Conservation (phyloP, 2,797 vertebrate species). For the Semotilus atromaculatus region DNA sequence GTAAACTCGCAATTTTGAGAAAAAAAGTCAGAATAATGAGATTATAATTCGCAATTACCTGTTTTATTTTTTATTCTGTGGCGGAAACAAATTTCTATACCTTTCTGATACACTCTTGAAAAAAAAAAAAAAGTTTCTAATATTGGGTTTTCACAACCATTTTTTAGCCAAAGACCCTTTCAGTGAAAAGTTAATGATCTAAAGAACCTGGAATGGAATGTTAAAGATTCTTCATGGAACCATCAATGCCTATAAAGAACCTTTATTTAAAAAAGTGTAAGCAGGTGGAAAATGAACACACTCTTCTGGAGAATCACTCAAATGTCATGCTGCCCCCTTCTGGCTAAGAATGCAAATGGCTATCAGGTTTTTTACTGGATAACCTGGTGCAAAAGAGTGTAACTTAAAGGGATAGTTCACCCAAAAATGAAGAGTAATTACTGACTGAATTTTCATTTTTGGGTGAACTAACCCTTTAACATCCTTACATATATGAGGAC, state of each 20-base stretch:
- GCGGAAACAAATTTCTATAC: too few species aligned
- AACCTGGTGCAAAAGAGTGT: neutral
- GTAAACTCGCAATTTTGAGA: too few species aligned
- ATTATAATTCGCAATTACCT: too few species aligned
- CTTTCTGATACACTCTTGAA: neutral
- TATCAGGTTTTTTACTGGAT: neutral
- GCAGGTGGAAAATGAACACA: neutral
- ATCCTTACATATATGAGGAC: neutral
- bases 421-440: too few species aligned
- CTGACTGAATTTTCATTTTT: too few species aligned
- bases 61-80: too few species aligned
- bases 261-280: neutral
- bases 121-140: neutral
- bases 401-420: neutral
- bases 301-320: neutral
- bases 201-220: neutral
- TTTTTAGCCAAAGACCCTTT: neutral
- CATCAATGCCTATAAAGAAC: neutral
- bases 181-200: neutral
- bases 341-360: conserved; percentile 52
- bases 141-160: neutral
- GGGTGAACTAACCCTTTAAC: too few species aligned
- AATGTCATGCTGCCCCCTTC: conserved; percentile 67
- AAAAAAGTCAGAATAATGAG: too few species aligned
- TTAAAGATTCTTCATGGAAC: neutral